Conservation (phyloP, 2,113 vertebrate genomes). For the Atractosteus spatula region DNA sequence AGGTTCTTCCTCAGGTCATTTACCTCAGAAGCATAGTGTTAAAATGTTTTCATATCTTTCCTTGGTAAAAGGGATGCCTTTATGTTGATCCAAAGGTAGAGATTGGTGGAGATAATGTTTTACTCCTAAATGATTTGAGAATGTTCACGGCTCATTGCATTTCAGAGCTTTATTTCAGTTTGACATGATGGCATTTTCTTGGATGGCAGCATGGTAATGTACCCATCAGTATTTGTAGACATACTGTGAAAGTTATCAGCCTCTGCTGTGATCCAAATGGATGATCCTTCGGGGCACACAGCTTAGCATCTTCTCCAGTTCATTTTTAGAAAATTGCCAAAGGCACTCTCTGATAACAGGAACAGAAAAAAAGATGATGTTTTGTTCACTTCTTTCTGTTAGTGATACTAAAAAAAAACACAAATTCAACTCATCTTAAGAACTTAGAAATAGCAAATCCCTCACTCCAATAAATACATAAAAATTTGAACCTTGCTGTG, state of each 20-base stretch:
- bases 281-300: not conserved
- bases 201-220: not conserved
- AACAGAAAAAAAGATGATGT: not conserved
- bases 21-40: not conserved
- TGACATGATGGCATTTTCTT: not conserved
- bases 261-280: conserved; percentile 1
- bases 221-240: not conserved
- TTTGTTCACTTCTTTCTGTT: not conserved
- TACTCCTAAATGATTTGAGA: not conserved
- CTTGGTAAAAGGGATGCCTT: not conserved
- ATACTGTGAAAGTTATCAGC: not conserved
- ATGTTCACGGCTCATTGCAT: not conserved
- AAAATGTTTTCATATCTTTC: not conserved
- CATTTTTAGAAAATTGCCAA: conserved; percentile 6
- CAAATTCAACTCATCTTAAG: too few relatives aligned
- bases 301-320: not conserved
- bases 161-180: not conserved
- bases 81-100: not conserved
- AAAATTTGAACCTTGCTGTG: not conserved
- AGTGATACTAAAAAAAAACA: too few relatives aligned
- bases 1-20: not conserved
- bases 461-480: not conserved
- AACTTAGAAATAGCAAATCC: not conserved
- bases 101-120: not conserved
- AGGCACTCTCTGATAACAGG: not conserved